Evolutionary conservation across 2,888 invertebrate genomes (phyloP).

Genomic region (Chironomus riparius): DNA sequence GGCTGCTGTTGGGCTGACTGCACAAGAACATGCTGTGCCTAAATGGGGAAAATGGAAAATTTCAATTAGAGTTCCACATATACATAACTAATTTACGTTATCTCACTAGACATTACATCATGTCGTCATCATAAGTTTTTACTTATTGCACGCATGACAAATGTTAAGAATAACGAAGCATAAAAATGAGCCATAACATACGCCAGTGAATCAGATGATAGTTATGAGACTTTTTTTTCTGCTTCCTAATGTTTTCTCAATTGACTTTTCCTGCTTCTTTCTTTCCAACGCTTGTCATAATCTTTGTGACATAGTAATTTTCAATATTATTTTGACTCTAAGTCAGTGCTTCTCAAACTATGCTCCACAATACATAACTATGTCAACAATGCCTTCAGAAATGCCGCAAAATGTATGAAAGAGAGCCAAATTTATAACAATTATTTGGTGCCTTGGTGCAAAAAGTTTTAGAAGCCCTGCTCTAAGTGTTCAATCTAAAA

Average conservation of each 20-base stretch:
- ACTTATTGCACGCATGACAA: background rate
- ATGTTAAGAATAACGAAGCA: conserved; percentile 9
- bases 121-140: background rate
- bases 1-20: background rate
- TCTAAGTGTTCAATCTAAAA: background rate
- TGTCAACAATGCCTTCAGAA: too few relatives aligned
- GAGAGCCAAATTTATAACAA: too few relatives aligned
- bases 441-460: too few relatives aligned
- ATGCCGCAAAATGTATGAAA: too few relatives aligned
- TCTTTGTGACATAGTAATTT: conserved; percentile 8
- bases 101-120: background rate
- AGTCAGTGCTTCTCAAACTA: too few relatives aligned
- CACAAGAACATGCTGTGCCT: background rate
- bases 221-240: background rate
- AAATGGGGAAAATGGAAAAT: background rate
- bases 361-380: too few relatives aligned
- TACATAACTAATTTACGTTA: background rate
- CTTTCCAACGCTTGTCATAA: background rate
- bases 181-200: conserved; percentile 15
- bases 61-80: background rate
- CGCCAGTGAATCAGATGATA: conserved; percentile 8
- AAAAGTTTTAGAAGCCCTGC: too few relatives aligned
- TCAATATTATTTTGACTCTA: too few relatives aligned
- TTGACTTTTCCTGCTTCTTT: background rate
- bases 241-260: background rate